phyloP scores from a whole-genome alignment of 1,140 invertebrate species.

The Thalassaphorura encarpata region DNA sequence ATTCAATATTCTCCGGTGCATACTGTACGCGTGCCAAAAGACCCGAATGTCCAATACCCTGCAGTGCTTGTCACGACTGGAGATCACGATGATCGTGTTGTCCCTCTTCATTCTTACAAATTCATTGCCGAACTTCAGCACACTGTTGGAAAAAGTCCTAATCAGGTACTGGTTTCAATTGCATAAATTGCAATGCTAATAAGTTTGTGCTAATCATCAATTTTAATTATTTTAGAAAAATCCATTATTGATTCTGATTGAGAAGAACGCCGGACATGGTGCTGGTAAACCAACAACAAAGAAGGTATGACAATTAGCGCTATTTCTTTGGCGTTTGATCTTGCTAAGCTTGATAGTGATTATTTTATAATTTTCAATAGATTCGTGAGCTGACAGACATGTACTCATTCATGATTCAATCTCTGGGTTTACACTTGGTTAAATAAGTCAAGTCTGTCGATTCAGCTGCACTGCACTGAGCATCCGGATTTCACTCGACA shows the following conservation, averaged over 20 bases:
- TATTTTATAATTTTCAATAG: slow-evolving; percentile 43
- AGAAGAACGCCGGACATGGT: slow-evolving; percentile 94
- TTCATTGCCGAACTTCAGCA: slow-evolving; percentile 86
- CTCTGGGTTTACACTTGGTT: slow-evolving; percentile 63
- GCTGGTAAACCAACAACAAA: slow-evolving; percentile 57
- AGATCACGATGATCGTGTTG: slow-evolving; percentile 96
- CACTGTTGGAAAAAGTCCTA: slow-evolving; percentile 48
- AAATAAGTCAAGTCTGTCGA: too few species aligned
- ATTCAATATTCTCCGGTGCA: slow-evolving; percentile 92
- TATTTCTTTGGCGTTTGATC: neutral
- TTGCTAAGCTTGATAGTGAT: slow-evolving; percentile 28
- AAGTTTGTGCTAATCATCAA: slow-evolving; percentile 5
- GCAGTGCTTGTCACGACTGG: slow-evolving; percentile 72
- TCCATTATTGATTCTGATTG: slow-evolving; percentile 78
- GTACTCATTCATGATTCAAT: slow-evolving; percentile 71
- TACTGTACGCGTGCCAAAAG: slow-evolving; percentile 64
- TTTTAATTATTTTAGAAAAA: slow-evolving; percentile 53
- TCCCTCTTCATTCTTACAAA: slow-evolving; percentile 91
- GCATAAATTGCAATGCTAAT: neutral
- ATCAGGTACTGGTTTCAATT: slow-evolving; percentile 40
- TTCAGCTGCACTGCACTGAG: too few species aligned
- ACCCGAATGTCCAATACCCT: slow-evolving; percentile 61
- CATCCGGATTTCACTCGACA: too few species aligned
- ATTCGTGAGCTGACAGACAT: slow-evolving; percentile 84
- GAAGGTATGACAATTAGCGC: slow-evolving; percentile 14